Evolutionary conservation across 2,888 invertebrate genomes (phyloP), one percentile per base, ranked within the genome.

Genomic region (Dolichomitus sp.): DNA sequence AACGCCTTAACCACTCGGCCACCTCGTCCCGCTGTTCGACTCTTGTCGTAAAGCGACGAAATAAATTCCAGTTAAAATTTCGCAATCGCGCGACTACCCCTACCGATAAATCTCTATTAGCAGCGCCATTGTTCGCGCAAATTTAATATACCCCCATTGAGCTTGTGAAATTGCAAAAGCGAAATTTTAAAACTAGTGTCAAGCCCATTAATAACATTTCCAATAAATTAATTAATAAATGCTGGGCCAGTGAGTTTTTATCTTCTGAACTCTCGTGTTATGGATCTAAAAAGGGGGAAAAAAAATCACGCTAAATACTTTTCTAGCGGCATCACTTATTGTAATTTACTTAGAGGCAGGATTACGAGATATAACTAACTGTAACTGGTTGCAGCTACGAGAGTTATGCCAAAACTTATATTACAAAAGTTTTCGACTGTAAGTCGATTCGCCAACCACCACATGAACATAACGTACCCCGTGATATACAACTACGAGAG

Each of bases 401-500:
- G 75, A 83, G 78, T 79, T 76, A 78, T 42, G 57, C 63, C 40
- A 57, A 86, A 88, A 88, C 84, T 86, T 86, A 85, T 87, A 86
- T 87, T 85, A 82, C 75, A 61, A 87, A 88, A 88, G 85, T 88
- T 88, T 87, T 33, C 61, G 45, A 19, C 72, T 52, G 57, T 50
- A 54, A 79, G 48, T 73, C 23, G 30, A 70, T 42, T 65, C 54
- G 19, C 68, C 11, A 50, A 61, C 50, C 37, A 61, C 50, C 37
- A 23, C 63, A 48, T 37, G 14, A 19, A 27, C 54, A 42, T 40
- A 27, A 72, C 17, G 30, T 48, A 3, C 19, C 23, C 27, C 37
- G 37, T 54, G 33, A 61, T 61, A 61, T 37, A 61, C 40, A 33
- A 17, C 37, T 37, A 19, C 33, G 52, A 40, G 52, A 74, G n/a